Percentiles rank a stretch among this genome's conserved stretches.
phyloP scores from a whole-genome alignment of 2,888 invertebrate genomes.

The Dioctria rufipes region DNA sequence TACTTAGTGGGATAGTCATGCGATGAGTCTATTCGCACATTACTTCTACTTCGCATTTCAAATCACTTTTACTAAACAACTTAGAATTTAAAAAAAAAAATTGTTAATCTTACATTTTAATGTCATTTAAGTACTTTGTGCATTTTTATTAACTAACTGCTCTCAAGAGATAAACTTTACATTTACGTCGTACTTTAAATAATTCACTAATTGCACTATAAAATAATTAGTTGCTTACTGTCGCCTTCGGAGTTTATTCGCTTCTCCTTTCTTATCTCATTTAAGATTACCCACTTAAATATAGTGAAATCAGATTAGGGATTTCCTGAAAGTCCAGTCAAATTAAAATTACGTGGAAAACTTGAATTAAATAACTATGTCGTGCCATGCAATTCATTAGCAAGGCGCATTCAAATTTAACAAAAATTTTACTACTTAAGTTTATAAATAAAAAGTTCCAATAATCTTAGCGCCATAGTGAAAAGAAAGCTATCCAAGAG shows the following conservation, averaged over 20 bases:
- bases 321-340: conserved; percentile 11
- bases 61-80: too few relatives aligned
- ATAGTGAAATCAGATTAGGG: background rate
- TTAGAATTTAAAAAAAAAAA: too few relatives aligned
- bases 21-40: too few relatives aligned
- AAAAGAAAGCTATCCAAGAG: background rate
- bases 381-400: conserved; percentile 16
- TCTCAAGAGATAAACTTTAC: too few relatives aligned
- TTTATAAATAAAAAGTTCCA: conserved; percentile 42
- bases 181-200: background rate
- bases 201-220: conserved; percentile 34
- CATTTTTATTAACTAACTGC: too few relatives aligned
- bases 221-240: conserved; percentile 32
- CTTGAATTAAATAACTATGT: background rate
- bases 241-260: conserved; percentile 18
- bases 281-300: background rate
- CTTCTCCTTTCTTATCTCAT: conserved; percentile 1
- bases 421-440: conserved; percentile 38
- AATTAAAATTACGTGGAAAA: background rate
- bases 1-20: too few relatives aligned
- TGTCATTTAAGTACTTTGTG: too few relatives aligned
- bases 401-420: conserved; percentile 1
- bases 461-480: conserved; percentile 8
- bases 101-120: too few relatives aligned
- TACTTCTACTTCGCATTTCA: too few relatives aligned